A percentile compares a stretch with the other conserved stretches of the same genome.
Conservation (phyloP, 1,140 invertebrate species). For the Drosophila sp. region DNA sequence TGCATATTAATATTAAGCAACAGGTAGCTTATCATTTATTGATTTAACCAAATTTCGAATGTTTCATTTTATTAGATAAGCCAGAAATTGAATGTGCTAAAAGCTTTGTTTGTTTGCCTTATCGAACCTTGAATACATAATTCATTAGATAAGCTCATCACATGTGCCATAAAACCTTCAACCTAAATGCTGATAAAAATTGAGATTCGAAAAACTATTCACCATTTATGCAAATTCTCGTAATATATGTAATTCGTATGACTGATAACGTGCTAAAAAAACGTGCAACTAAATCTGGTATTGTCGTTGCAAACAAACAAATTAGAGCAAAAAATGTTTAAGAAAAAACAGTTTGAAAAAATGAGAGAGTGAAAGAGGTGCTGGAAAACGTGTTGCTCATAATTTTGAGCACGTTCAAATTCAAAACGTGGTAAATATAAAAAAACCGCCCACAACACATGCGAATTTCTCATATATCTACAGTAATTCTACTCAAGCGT, state of each 20-base stretch:
- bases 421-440: slow-evolving; percentile 66
- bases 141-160: slow-evolving; percentile 48
- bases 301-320: slow-evolving; percentile 38
- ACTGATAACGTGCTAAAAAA: slow-evolving; percentile 69
- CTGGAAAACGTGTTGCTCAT: slow-evolving; percentile 46
- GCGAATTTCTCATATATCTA: slow-evolving; percentile 52
- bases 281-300: slow-evolving; percentile 33
- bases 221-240: slow-evolving; percentile 58
- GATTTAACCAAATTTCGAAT: slow-evolving; percentile 7
- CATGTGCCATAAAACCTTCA: slow-evolving; percentile 21
- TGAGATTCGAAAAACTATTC: slow-evolving; percentile 5
- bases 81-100: slow-evolving; percentile 38
- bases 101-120: slow-evolving; percentile 29
- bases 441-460: slow-evolving; percentile 48
- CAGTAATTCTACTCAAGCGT: slow-evolving; percentile 13
- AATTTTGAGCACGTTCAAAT: slow-evolving; percentile 59
- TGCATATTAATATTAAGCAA: background rate
- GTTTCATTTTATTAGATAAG: slow-evolving; percentile 17
- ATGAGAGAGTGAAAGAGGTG: slow-evolving; percentile 1
- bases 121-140: slow-evolving; percentile 9
- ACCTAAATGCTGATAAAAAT: slow-evolving; percentile 16
- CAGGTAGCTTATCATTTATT: slow-evolving; percentile 24
- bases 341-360: background rate
- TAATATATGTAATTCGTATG: too few relatives aligned
- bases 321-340: slow-evolving; percentile 27